phyloP scores from a whole-genome alignment of 2,888 invertebrate genomes.

The Anodontia alba region DNA sequence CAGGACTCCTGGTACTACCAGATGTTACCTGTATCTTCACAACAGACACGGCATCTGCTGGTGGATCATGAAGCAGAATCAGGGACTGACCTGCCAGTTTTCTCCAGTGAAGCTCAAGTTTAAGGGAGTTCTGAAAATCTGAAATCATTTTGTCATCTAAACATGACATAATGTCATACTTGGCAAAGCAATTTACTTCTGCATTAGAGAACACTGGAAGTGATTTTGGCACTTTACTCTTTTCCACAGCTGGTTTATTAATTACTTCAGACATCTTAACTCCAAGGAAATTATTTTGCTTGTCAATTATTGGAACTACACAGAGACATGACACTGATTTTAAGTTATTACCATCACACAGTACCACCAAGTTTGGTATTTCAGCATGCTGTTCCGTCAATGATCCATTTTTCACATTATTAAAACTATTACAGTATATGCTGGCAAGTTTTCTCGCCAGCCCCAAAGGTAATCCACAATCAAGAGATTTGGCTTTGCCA shows the following conservation, averaged over 20 bases:
- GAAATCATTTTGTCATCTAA: constrained; percentile 30
- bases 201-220: constrained; percentile 39
- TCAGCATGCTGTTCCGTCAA: background rate
- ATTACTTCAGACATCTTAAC: constrained; percentile 54
- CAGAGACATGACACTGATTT: constrained; percentile 61
- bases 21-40: constrained; percentile 66
- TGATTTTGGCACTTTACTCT: constrained; percentile 36
- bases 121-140: constrained; percentile 60
- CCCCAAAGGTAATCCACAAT: constrained; percentile 45
- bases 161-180: constrained; percentile 56
- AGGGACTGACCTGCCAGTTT: constrained; percentile 40
- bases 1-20: constrained; percentile 67
- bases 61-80: constrained; percentile 66
- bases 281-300: constrained; percentile 52
- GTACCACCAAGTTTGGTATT: constrained; percentile 55
- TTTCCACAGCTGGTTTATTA: constrained; percentile 44
- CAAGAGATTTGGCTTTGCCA: constrained; percentile 17
- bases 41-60: constrained; percentile 62
- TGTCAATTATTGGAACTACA: constrained; percentile 39
- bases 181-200: constrained; percentile 58
- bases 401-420: background rate
- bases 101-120: constrained; percentile 71
- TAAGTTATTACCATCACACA: constrained; percentile 67
- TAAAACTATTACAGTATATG: constrained; percentile 14
- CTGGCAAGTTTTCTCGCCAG: constrained; percentile 44